These are phyloP conservation scores for Drosophila maculinotata DNA, from an alignment of 2,888 invertebrate genomes.

Conservation along the genomic window DNA sequence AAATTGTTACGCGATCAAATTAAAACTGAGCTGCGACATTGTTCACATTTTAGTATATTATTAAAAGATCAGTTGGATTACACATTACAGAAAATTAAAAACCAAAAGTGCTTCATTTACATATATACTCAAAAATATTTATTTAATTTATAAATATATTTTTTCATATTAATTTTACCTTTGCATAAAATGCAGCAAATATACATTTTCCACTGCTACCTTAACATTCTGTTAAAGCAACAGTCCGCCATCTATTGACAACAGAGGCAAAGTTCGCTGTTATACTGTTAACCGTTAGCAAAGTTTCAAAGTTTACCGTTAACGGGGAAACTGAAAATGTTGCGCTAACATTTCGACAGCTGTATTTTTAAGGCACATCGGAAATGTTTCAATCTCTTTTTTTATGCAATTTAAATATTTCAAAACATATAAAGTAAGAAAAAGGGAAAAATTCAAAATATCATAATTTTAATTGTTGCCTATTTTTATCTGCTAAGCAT, in stretches of 20 bases:
- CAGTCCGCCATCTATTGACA: slow-evolving; percentile 31
- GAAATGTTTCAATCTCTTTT: neutral
- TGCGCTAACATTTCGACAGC: slow-evolving; percentile 20
- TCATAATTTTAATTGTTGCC: slow-evolving; percentile 1
- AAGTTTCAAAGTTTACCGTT: slow-evolving; percentile 52
- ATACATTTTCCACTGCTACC: neutral
- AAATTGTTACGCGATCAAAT: slow-evolving; percentile 3
- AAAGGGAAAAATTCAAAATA: neutral
- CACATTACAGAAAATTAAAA: slow-evolving; percentile 4
- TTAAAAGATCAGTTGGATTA: slow-evolving; percentile 1
- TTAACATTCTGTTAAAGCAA: slow-evolving; percentile 31
- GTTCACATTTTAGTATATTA: slow-evolving; percentile 7
- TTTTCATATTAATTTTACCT: slow-evolving; percentile 1
- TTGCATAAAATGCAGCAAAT: no score
- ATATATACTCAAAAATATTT: neutral
- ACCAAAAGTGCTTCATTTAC: neutral
- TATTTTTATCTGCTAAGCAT: no score
- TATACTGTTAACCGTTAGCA: slow-evolving; percentile 74
- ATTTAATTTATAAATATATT: neutral
- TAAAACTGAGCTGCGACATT: slow-evolving; percentile 14
- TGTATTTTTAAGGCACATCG: neutral
- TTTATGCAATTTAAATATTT: neutral
- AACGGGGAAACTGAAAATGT: slow-evolving; percentile 38
- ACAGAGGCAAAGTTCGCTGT: slow-evolving; percentile 32
- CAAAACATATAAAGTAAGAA: no score